Conservation (phyloP, 2,888 invertebrate genomes). For the Sycophila texana region DNA sequence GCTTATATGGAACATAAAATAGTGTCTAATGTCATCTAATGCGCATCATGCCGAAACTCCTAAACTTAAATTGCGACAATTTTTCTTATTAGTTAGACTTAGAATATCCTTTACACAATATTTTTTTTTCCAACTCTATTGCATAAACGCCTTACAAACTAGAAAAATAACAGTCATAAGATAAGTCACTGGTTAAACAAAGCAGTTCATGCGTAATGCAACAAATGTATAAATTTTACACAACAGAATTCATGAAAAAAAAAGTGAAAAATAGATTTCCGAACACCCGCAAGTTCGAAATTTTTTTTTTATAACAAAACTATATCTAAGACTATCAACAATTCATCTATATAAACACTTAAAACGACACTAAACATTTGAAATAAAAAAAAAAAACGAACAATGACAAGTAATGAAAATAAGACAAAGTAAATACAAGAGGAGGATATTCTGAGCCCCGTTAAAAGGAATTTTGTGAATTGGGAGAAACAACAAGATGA, state of each 20-base stretch:
- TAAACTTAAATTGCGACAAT: constrained; percentile 34
- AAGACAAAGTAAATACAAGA: not conserved
- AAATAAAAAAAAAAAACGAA: not conserved
- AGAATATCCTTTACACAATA: constrained; percentile 51
- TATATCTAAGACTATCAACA: too few species aligned
- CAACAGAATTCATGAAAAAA: too few species aligned
- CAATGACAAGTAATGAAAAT: not conserved
- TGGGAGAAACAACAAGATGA: constrained; percentile 57
- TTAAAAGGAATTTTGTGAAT: constrained; percentile 13
- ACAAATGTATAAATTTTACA: too few species aligned
- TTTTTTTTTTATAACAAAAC: too few species aligned
- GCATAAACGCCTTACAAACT: too few species aligned
- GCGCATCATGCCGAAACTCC: constrained; percentile 50
- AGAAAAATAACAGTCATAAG: too few species aligned
- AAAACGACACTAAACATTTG: not conserved
- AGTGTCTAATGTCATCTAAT: constrained; percentile 48
- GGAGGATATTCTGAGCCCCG: constrained; percentile 54
- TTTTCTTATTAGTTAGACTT: constrained; percentile 26
- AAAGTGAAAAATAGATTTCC: too few species aligned
- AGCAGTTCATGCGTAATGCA: too few species aligned
- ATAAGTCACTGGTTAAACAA: too few species aligned
- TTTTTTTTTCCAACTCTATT: not conserved
- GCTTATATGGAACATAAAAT: constrained; percentile 37
- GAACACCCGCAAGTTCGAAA: not conserved
- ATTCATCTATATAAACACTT: too few species aligned